Evolutionary conservation across 2,797 vertebrate genomes (phyloP), one percentile per base, ranked within the genome.

Genomic region (Tapirus indicus): DNA sequence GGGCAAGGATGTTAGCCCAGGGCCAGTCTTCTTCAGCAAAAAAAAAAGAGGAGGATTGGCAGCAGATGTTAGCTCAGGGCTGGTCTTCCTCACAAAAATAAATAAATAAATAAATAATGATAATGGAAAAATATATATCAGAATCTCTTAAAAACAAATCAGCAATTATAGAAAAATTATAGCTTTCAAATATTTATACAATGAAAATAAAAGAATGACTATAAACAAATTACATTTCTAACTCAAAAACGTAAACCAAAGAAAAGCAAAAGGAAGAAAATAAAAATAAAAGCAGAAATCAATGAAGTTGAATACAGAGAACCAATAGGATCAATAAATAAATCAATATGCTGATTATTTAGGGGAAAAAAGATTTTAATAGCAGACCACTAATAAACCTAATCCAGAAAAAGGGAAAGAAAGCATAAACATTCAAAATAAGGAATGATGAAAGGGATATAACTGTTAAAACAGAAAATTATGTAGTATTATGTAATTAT

Each of bases 161-260:
- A 18, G 14, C 38, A 56, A 84, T 66, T 72, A 32, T 21, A 83
- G 56, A 84, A 83, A 87, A 87, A 5, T 21, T 68, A 41, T 54
- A 92, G 18, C 72, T 84, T 83, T 83, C 69, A 78, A 83, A 71
- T 94, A 44, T 88, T 62, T 91, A 64, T 52, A 83, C 17, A 87
- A 29, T 62, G 18, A 95, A 69, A 77, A 83, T 78, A 58, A 87
- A 49, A 86, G 44, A 74, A 44, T 23, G 7, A 54, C 16, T 44
- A 69, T 18, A 62, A 69, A 38, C 32, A 21, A 64, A 74, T 71
- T 71, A 6, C 8, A 75, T 64, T 92, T 84, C 47, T 79, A 78
- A 60, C 29, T 66, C 49, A 47, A 85, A 80, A 91, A 52, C 6
- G 18, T 85, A 25, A 49, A 32, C 41, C 52, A 77, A 78, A 83